Percentiles rank a stretch among this genome's conserved stretches.
Conservation (phyloP, 1,140 invertebrate species). For the Whitmania pigra region DNA sequence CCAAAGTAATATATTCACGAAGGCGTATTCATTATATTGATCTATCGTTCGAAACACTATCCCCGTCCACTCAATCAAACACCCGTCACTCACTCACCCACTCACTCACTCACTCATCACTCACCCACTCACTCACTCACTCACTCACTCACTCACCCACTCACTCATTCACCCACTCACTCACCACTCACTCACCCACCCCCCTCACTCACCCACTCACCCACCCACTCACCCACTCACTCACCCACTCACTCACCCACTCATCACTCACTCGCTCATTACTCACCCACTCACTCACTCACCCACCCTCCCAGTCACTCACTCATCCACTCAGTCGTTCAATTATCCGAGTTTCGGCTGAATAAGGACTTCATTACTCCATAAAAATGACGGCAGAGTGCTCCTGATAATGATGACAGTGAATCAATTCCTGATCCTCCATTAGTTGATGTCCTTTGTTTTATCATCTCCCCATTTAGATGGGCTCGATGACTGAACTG, state of each 20-base stretch:
- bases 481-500: too few species aligned
- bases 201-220: neutral
- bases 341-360: neutral
- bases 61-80: neutral
- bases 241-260: neutral
- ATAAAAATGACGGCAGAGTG: neutral
- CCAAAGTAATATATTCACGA: too few species aligned
- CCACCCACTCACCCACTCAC: neutral
- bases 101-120: neutral
- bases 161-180: neutral
- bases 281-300: too few species aligned
- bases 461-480: too few species aligned
- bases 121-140: too few species aligned
- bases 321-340: neutral
- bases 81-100: neutral
- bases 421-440: too few species aligned
- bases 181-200: neutral
- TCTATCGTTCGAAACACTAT: slow-evolving; percentile 8
- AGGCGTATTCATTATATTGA: neutral
- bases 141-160: neutral
- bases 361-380: neutral
- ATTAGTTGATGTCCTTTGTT: too few species aligned
- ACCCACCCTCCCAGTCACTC: too few species aligned
- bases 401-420: too few species aligned
- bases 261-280: neutral